Percentiles rank a stretch among this genome's conserved stretches.
phyloP scores from a whole-genome alignment of 2,888 invertebrate species.

The Hypomecis punctinalis region DNA sequence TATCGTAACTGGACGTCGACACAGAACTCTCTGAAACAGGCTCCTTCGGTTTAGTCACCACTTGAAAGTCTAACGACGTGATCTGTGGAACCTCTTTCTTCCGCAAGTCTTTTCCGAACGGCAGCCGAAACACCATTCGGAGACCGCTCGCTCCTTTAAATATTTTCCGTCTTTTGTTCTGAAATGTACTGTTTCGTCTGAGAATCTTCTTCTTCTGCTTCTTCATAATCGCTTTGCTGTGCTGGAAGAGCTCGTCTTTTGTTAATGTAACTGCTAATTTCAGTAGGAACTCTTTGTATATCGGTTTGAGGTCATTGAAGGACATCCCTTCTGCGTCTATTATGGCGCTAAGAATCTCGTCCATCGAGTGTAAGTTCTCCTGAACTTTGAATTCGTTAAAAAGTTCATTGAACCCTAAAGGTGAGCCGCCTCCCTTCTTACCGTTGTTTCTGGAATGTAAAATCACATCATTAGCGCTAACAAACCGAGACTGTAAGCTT shows the following conservation, averaged over 20 bases:
- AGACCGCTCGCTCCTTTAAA: constrained; percentile 86
- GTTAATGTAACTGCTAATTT: constrained; percentile 95
- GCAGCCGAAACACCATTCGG: constrained; percentile 87
- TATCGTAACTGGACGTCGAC: constrained; percentile 86
- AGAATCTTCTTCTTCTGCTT: constrained; percentile 90
- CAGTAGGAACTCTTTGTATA: constrained; percentile 95
- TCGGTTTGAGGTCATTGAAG: constrained; percentile 95
- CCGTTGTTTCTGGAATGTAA: constrained; percentile 84
- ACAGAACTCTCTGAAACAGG: constrained; percentile 85
- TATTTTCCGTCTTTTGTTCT: constrained; percentile 85
- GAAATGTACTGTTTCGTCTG: constrained; percentile 82
- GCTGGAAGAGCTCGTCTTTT: constrained; percentile 96
- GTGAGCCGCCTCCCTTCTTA: constrained; percentile 89
- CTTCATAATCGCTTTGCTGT: constrained; percentile 95
- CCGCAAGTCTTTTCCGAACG: constrained; percentile 77
- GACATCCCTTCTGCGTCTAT: constrained; percentile 97
- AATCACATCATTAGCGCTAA: constrained; percentile 23
- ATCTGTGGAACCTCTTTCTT: constrained; percentile 64
- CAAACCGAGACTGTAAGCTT: constrained; percentile 31
- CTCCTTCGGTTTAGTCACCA: constrained; percentile 58
- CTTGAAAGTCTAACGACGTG: constrained; percentile 59
- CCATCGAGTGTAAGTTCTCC: constrained; percentile 94
- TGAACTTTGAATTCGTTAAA: constrained; percentile 95
- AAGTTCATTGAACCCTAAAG: constrained; percentile 93
- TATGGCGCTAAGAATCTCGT: constrained; percentile 94